These are phyloP conservation scores for Suillia variegata DNA, from an alignment of 2,888 invertebrate genomes.

Conservation along the genomic window DNA sequence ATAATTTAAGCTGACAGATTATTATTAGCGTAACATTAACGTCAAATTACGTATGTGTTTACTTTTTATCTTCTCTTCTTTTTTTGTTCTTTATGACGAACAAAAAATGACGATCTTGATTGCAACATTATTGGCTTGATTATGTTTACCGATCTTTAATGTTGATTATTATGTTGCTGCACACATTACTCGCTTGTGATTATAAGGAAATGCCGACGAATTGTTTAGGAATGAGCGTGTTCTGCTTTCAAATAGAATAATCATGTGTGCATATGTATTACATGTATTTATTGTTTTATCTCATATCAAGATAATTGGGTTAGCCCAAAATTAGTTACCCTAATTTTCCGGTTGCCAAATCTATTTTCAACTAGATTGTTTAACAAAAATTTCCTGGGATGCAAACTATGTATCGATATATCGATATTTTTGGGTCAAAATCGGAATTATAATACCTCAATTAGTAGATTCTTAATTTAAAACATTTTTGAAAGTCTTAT, in stretches of 20 bases:
- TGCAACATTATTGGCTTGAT: not conserved
- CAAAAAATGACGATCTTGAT: constrained; percentile 11
- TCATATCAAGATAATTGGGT: not conserved
- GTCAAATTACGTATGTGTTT: constrained; percentile 52
- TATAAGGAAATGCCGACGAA: constrained; percentile 15
- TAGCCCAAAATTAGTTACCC: constrained; percentile 7
- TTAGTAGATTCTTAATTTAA: too few species aligned
- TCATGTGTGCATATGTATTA: not conserved
- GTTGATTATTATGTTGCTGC: too few species aligned
- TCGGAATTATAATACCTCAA: too few species aligned
- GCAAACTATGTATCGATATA: too few species aligned
- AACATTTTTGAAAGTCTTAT: too few species aligned
- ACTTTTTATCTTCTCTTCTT: not conserved
- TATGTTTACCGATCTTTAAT: not conserved
- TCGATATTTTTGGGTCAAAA: too few species aligned
- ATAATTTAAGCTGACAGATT: constrained; percentile 53
- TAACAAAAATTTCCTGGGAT: too few species aligned
- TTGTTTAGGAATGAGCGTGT: not conserved
- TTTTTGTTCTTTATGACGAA: constrained; percentile 46
- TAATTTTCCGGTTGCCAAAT: too few species aligned
- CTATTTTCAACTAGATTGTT: too few species aligned
- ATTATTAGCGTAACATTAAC: constrained; percentile 57
- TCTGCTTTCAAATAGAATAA: not conserved
- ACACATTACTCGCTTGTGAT: too few species aligned
- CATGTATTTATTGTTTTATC: not conserved